phyloP scores from a whole-genome alignment of 2,113 vertebrate genomes.

The Symphodus melops region DNA sequence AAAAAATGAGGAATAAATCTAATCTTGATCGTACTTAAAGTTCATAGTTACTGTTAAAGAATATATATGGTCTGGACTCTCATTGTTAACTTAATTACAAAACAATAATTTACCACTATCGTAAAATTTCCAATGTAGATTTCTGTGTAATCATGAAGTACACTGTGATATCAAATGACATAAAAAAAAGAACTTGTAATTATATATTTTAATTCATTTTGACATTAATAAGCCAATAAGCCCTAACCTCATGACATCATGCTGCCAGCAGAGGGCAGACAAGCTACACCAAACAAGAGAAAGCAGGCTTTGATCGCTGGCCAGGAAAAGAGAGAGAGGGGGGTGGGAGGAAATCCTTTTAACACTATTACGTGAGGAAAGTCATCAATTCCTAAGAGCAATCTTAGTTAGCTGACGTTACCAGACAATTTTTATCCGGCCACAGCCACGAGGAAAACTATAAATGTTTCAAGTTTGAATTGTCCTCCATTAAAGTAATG shows the following conservation, averaged over 20 bases:
- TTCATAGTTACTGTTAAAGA: not conserved
- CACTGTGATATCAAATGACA: not conserved
- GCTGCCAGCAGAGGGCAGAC: constrained; percentile 79
- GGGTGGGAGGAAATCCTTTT: constrained; percentile 65
- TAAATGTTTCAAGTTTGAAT: constrained; percentile 70
- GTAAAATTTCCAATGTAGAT: not conserved
- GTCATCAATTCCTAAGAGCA: constrained; percentile 68
- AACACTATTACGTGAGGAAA: constrained; percentile 70
- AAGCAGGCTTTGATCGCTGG: constrained; percentile 41
- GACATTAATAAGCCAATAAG: not conserved
- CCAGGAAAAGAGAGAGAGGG: constrained; percentile 45
- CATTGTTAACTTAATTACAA: not conserved
- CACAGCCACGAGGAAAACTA: constrained; percentile 58
- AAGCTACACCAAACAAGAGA: constrained; percentile 59
- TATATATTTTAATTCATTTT: not conserved
- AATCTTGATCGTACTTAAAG: not conserved
- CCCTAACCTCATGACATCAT: constrained; percentile 42
- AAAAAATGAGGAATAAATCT: constrained; percentile 5
- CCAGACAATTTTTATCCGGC: constrained; percentile 55
- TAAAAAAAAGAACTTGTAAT: not conserved
- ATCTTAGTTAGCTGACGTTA: constrained; percentile 68
- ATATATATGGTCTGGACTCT: not conserved
- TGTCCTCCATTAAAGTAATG: constrained; percentile 80
- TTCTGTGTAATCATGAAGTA: not conserved
- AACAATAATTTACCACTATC: not conserved